Conservation (phyloP, 2,113 vertebrate genomes). For the Sprattus sprattus region DNA sequence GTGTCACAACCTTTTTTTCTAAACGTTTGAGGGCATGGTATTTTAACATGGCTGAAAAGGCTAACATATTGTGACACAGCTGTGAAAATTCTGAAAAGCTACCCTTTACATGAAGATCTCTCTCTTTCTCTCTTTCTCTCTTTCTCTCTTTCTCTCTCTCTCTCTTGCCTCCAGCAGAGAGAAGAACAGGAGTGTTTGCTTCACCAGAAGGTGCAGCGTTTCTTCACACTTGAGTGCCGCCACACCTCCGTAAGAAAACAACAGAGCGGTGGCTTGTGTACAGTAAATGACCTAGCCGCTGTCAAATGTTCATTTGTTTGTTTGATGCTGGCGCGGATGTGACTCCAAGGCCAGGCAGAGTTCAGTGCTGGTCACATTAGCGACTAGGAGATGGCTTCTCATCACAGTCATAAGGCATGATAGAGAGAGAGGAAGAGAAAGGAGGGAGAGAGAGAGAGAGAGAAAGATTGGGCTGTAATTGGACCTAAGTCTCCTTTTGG, state of each 20-base stretch:
- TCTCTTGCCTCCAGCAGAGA: slow-evolving; percentile 13
- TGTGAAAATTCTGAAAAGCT: slow-evolving; percentile 18
- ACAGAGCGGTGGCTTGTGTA: neutral
- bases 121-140: slow-evolving; percentile 20
- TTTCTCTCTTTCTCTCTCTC: slow-evolving; percentile 10
- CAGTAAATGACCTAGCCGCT: neutral
- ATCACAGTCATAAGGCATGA: neutral
- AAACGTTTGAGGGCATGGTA: slow-evolving; percentile 3
- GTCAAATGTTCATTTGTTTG: neutral
- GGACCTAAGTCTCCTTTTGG: slow-evolving; percentile 33
- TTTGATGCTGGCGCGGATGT: neutral
- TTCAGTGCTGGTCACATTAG: neutral
- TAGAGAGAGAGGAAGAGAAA: neutral
- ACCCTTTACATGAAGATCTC: neutral
- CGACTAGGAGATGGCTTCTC: neutral
- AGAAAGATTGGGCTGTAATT: slow-evolving; percentile 32
- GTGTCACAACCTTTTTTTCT: neutral
- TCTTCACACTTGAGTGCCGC: neutral
- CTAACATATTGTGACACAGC: slow-evolving; percentile 52
- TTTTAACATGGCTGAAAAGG: slow-evolving; percentile 53
- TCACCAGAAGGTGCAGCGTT: neutral
- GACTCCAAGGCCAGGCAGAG: neutral
- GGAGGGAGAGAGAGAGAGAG: slow-evolving; percentile 13
- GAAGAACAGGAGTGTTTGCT: neutral
- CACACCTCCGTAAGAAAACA: neutral